phyloP scores from a whole-genome alignment of 2,888 invertebrate species.

The Trissolcus japonicus region DNA sequence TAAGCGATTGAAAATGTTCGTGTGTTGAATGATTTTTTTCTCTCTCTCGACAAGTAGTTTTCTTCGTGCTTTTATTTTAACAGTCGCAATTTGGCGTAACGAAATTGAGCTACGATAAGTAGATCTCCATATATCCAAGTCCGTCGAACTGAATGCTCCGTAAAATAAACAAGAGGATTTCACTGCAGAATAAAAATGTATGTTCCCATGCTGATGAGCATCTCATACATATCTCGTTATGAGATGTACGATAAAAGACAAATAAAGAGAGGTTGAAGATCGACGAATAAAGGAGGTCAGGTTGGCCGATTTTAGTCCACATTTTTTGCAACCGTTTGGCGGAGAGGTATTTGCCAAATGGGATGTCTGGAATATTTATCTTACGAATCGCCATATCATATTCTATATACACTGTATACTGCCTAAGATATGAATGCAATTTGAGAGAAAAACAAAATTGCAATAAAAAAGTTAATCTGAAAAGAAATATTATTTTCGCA shows the following conservation, averaged over 20 bases:
- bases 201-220: conserved; percentile 9
- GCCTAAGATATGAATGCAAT: too few species aligned
- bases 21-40: not conserved
- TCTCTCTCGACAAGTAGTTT: conserved; percentile 1
- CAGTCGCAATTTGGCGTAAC: conserved; percentile 1
- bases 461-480: too few species aligned
- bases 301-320: not conserved
- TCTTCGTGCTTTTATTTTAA: not conserved
- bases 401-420: too few species aligned
- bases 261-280: conserved; percentile 1
- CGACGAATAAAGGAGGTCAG: not conserved
- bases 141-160: conserved; percentile 6
- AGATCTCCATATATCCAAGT: conserved; percentile 10
- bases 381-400: too few species aligned
- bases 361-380: too few species aligned
- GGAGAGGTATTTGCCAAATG: not conserved
- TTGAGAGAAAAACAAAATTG: too few species aligned
- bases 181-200: conserved; percentile 5
- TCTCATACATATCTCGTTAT: not conserved
- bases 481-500: too few species aligned
- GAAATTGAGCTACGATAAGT: conserved; percentile 2
- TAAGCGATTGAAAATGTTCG: too few species aligned
- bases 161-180: conserved; percentile 22
- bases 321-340: not conserved
- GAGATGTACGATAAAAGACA: conserved; percentile 6